A percentile compares a stretch with the other conserved stretches of the same genome.
These are phyloP conservation scores for Sebastes nivosus DNA, from an alignment of 2,797 vertebrate genomes.

Conservation along the genomic window DNA sequence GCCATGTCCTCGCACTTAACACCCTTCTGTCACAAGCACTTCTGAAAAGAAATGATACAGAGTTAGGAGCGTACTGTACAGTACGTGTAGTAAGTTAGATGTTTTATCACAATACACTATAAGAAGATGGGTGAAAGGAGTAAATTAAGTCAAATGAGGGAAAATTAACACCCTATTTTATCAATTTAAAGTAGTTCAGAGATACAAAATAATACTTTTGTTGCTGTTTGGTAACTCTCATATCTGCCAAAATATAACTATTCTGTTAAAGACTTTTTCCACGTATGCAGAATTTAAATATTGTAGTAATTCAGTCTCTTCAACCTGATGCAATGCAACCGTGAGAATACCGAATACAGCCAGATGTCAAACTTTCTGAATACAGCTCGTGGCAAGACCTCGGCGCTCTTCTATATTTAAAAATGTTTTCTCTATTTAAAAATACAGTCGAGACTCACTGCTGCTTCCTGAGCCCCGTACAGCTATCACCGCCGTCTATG, in stretches of 20 bases:
- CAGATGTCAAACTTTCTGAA: constrained; percentile 14
- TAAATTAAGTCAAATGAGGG: background rate
- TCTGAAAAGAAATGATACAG: background rate
- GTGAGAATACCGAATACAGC: background rate
- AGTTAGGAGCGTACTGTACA: background rate
- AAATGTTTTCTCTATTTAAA: constrained; percentile 31
- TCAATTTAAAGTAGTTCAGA: background rate
- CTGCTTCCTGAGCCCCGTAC: background rate
- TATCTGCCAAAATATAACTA: background rate
- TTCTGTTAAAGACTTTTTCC: background rate
- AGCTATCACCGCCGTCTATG: constrained; percentile 8
- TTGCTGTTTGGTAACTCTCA: background rate
- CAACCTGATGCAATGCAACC: background rate
- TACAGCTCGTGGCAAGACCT: constrained; percentile 9
- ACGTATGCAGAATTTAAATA: background rate
- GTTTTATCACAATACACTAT: background rate
- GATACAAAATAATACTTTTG: background rate
- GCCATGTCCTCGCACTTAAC: constrained; percentile 7
- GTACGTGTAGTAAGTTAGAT: background rate
- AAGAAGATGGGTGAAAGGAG: background rate
- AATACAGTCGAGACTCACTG: constrained; percentile 1
- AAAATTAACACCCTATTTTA: background rate
- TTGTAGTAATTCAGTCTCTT: background rate
- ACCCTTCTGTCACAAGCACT: background rate
- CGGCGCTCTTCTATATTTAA: constrained; percentile 31